phyloP scores from a whole-genome alignment of 2,797 vertebrate species.

The Anolis apletophallus region DNA sequence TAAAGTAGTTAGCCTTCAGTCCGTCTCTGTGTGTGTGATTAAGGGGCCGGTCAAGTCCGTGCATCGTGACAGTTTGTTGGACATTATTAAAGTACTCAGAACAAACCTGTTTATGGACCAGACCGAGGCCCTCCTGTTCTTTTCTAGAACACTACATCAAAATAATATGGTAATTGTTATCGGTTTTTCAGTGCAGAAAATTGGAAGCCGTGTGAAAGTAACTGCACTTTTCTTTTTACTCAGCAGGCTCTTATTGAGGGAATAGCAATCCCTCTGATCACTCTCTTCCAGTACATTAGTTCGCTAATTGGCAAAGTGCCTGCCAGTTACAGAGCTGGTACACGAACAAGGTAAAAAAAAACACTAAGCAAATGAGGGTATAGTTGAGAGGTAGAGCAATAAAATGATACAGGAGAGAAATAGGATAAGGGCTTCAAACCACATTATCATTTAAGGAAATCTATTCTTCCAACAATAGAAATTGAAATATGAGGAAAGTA shows the following conservation, averaged over 20 bases:
- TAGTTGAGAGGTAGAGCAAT: background rate
- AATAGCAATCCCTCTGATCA: background rate
- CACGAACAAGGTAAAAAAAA: slow-evolving; percentile 30
- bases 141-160: background rate
- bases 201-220: background rate
- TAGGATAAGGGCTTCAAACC: background rate
- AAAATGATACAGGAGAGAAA: background rate
- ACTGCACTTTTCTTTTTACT: slow-evolving; percentile 28
- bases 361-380: background rate
- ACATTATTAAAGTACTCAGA: background rate
- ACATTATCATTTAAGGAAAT: background rate
- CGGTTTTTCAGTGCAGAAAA: slow-evolving; percentile 11
- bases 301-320: slow-evolving; percentile 19
- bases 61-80: too few species aligned
- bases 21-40: too few species aligned
- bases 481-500: background rate
- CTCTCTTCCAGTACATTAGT: slow-evolving; percentile 28
- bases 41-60: too few species aligned
- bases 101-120: background rate
- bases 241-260: slow-evolving; percentile 12
- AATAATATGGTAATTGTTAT: slow-evolving; percentile 5
- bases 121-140: background rate
- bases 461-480: background rate
- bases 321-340: background rate
- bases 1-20: too few species aligned